Evolutionary conservation across 2,888 invertebrate genomes (phyloP).

Genomic region (Zaprionus obscuricornis): DNA sequence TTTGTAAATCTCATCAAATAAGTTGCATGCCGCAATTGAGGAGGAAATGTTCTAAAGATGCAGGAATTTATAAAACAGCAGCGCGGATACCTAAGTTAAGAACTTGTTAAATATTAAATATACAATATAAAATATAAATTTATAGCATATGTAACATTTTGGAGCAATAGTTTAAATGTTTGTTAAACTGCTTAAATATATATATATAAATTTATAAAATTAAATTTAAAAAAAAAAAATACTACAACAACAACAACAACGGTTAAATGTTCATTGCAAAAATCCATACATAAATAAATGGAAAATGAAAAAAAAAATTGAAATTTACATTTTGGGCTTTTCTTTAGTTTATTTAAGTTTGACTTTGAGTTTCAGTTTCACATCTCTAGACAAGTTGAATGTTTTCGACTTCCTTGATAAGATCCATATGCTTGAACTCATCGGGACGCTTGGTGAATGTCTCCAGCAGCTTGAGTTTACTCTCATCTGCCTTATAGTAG

Average conservation of each 20-base stretch:
- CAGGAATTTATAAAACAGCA: background rate
- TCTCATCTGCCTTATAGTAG: conserved; percentile 88
- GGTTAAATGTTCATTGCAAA: conserved; percentile 34
- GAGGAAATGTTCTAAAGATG: conserved; percentile 53
- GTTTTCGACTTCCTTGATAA: conserved; percentile 90
- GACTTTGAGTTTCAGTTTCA: background rate
- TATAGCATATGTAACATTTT: conserved; percentile 25
- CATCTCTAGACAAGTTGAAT: conserved; percentile 83
- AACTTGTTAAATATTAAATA: conserved; percentile 30
- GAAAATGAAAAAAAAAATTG: background rate
- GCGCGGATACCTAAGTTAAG: background rate
- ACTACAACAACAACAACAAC: background rate
- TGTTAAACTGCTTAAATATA: conserved; percentile 8
- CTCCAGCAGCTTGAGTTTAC: conserved; percentile 87
- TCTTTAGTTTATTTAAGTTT: conserved; percentile 11
- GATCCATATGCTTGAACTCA: conserved; percentile 92
- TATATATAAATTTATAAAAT: conserved; percentile 13
- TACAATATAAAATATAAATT: no score
- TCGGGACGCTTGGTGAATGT: conserved; percentile 89
- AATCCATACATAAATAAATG: conserved; percentile 36
- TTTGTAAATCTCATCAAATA: conserved; percentile 12
- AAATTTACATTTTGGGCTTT: background rate
- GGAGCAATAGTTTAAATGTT: conserved; percentile 61
- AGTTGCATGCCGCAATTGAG: conserved; percentile 49
- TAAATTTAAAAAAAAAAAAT: conserved; percentile 15